These are phyloP conservation scores for Himalopsyche phryganea DNA, from an alignment of 1,140 invertebrate genomes.

Conservation along the genomic window DNA sequence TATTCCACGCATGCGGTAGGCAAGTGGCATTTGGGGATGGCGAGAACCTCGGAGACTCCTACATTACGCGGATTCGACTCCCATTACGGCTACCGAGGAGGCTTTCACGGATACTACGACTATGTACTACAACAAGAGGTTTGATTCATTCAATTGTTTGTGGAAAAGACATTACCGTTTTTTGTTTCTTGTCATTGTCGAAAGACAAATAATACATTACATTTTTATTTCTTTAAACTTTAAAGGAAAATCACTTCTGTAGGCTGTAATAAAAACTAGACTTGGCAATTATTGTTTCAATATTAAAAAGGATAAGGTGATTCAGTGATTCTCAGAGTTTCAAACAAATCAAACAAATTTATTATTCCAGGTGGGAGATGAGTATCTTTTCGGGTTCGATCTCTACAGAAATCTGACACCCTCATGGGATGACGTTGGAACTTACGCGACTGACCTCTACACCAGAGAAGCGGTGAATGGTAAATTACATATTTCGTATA, in stretches of 20 bases:
- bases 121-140: slow-evolving; percentile 9
- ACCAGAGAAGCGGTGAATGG: slow-evolving; percentile 58
- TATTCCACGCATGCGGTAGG: slow-evolving; percentile 82
- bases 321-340: no score
- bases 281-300: no score
- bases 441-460: slow-evolving; percentile 69
- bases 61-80: slow-evolving; percentile 76
- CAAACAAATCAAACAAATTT: no score
- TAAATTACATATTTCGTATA: slow-evolving; percentile 3
- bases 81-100: slow-evolving; percentile 81
- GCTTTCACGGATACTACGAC: slow-evolving; percentile 75
- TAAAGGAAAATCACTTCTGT: no score
- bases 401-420: slow-evolving; percentile 56
- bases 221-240: no score
- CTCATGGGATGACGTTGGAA: slow-evolving; percentile 56
- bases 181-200: no score
- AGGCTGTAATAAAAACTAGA: no score
- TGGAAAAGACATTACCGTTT: no score
- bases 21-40: slow-evolving; percentile 86
- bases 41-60: slow-evolving; percentile 67
- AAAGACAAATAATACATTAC: no score
- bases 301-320: no score
- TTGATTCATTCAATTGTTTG: no score
- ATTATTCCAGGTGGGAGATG: slow-evolving; percentile 38
- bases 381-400: slow-evolving; percentile 63